phyloP scores from a whole-genome alignment of 1,140 invertebrate species.

The Sycophila sp. region DNA sequence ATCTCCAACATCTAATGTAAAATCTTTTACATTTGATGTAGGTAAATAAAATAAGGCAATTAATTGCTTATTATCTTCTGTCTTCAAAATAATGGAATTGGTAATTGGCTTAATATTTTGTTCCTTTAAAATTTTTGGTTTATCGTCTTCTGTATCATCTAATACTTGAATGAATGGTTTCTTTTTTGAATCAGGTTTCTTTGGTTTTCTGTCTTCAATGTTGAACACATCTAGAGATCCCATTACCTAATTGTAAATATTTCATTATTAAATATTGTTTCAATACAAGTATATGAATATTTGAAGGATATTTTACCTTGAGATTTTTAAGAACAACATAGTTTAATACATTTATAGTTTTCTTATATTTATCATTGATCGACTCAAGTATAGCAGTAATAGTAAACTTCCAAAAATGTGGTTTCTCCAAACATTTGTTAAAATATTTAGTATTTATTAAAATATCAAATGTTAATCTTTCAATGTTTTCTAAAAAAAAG shows the following conservation, averaged over 20 bases:
- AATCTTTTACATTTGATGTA: conserved; percentile 67
- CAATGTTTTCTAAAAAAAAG: conserved; percentile 47
- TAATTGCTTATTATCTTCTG: conserved; percentile 36
- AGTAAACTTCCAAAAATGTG: conserved; percentile 57
- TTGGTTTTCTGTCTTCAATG: conserved; percentile 74
- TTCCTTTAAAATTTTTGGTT: neutral
- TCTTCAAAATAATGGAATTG: conserved; percentile 28
- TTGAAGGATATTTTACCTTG: conserved; percentile 53
- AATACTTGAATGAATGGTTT: conserved; percentile 70
- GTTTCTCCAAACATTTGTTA: conserved; percentile 54
- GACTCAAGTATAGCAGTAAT: conserved; percentile 53
- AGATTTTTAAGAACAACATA: conserved; percentile 72
- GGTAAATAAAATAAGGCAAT: conserved; percentile 55
- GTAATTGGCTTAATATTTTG: conserved; percentile 39
- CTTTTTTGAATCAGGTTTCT: conserved; percentile 54
- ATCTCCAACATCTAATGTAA: conserved; percentile 75
- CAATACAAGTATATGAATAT: neutral
- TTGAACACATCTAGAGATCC: conserved; percentile 79
- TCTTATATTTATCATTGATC: conserved; percentile 55
- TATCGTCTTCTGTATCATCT: conserved; percentile 41
- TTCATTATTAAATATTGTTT: neutral
- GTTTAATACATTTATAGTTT: conserved; percentile 54
- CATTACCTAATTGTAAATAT: conserved; percentile 60
- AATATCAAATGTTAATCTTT: conserved; percentile 55
- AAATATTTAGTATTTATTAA: conserved; percentile 58